Base-by-base conservation (phyloP, 2,888 invertebrate species). In the Yponomeuta cagnagella region DNA sequence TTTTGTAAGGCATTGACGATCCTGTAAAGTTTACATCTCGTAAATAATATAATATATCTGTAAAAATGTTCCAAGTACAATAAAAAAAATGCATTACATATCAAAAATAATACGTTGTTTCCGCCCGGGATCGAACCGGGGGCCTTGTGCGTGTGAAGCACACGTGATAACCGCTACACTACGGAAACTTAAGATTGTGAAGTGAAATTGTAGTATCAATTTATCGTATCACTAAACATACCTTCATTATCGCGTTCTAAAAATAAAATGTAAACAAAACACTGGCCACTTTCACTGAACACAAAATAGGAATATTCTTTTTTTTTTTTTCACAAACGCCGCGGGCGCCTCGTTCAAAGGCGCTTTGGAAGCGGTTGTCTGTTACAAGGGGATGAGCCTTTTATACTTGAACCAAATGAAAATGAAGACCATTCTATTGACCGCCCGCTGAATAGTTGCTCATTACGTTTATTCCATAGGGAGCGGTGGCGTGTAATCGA, bases 161-260 rank as follows among this genome's bases (percentile, higher is more conserved):
- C 95, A 95, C 94, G 94, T 95, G 95, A 95, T 95, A 94, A 95
- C 94, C 94, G 93, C 95, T 95, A 94, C 95, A 95, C 94, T 94
- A 95, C 94, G 94, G 93, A 94, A 94, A 94, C 94, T 77, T 81
- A 15, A 2, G 2, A 3, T 2, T 0, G 0, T 0, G n/a, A 2
- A 1, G 65, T 9, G 52, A 71, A 71, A 58, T 66, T 70, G 72
- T 75, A 72, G 68, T 2, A n/a, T 71, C 68, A 15, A 12, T 68
- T 43, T 43, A 30, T 37, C 9, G 64, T 31, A 64, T 30, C 64
- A n/a, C 31, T 64, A 64, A 64, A 64, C 23, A 23, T 64, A 31
- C 64, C 33, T 63, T 65, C 12, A 48, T 48, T 33, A 67, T 31
- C 31, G 48, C 65, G 33, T 23, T 48, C 31, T 63, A 30, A 63